Percentiles rank a stretch among this genome's conserved stretches.
These are phyloP conservation scores for Solea senegalensis DNA, from an alignment of 2,113 vertebrate species.

Conservation along the genomic window DNA sequence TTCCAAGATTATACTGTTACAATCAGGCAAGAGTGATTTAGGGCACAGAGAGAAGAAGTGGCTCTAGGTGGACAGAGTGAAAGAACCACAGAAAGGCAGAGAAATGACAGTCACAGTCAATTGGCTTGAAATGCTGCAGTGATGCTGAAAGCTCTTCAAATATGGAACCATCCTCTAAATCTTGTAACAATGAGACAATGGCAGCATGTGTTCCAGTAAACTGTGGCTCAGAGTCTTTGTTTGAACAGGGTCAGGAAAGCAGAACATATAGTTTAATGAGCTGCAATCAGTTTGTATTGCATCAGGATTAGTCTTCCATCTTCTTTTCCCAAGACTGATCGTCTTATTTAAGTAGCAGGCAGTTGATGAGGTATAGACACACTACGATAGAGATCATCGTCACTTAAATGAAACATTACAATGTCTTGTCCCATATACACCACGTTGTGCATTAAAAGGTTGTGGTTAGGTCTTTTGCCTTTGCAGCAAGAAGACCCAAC, in stretches of 20 bases:
- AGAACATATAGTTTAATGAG: neutral
- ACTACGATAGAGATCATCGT: no score
- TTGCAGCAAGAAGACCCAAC: no score
- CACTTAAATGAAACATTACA: no score
- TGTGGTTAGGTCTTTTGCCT: no score
- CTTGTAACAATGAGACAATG: slow-evolving; percentile 59
- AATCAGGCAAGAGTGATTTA: neutral
- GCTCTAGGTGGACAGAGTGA: neutral
- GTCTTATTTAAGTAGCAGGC: no score
- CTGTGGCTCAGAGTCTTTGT: slow-evolving; percentile 11
- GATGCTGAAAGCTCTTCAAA: slow-evolving; percentile 33
- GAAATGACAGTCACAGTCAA: slow-evolving; percentile 4
- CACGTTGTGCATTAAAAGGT: no score
- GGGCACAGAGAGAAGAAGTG: neutral
- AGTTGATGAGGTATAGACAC: no score
- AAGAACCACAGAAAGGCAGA: neutral
- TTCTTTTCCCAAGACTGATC: no score
- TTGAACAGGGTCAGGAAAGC: neutral
- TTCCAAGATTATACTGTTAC: no score
- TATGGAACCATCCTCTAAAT: slow-evolving; percentile 33
- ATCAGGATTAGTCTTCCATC: no score
- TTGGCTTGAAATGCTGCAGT: slow-evolving; percentile 29
- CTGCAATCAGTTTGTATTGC: neutral
- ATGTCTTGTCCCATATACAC: no score
- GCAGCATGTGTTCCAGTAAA: slow-evolving; percentile 24